Evolutionary conservation across 2,888 invertebrate species (phyloP).

Genomic region (Monoplex corrugatus): DNA sequence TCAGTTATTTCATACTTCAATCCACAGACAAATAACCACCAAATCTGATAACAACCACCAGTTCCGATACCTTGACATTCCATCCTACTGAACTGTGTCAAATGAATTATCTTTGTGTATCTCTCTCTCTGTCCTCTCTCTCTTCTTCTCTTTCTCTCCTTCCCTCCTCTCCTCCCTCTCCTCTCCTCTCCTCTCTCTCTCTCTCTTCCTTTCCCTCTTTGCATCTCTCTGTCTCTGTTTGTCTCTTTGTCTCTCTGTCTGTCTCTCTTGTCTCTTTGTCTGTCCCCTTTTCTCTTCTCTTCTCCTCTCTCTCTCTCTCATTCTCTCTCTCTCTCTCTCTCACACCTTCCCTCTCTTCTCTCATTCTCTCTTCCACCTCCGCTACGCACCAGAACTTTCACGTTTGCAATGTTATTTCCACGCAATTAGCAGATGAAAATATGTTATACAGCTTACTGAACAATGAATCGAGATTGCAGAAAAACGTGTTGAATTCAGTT

Average conservation of each 20-base stretch:
- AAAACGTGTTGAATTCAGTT: no score
- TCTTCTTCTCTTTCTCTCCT: background rate
- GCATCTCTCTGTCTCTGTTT: background rate
- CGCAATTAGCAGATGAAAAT: no score
- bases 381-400: no score
- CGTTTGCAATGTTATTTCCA: no score
- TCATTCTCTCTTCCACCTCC: no score
- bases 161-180: background rate
- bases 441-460: no score
- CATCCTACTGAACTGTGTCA: no score
- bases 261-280: background rate
- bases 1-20: no score
- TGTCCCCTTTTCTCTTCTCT: background rate
- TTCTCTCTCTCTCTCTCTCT: background rate
- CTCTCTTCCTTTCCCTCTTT: conserved; percentile 16
- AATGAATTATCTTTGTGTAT: conserved; percentile 20
- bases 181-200: conserved; percentile 15
- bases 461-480: no score
- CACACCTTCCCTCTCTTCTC: background rate
- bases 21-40: no score
- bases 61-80: no score
- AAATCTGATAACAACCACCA: no score
- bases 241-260: background rate
- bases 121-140: background rate
- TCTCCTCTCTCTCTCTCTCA: background rate